A percentile compares a stretch with the other conserved stretches of the same genome.
phyloP scores from a whole-genome alignment of 2,113 vertebrate genomes.

The Phoenicopterus ruber region DNA sequence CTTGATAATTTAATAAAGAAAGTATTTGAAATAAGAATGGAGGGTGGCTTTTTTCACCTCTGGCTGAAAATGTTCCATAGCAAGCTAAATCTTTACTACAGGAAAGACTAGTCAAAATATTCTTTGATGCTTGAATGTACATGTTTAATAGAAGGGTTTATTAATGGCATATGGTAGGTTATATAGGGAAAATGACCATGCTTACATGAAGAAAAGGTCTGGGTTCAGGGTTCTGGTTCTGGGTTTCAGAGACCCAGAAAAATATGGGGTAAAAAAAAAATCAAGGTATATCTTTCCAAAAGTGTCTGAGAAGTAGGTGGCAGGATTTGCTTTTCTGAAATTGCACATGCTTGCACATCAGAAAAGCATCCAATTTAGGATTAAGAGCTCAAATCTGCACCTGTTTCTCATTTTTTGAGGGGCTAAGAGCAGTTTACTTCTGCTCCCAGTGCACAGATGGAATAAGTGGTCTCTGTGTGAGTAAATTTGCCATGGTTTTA shows the following conservation, averaged over 20 bases:
- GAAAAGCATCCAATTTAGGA: not conserved
- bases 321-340: not conserved
- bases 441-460: not conserved
- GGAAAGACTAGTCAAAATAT: not conserved
- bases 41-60: not conserved
- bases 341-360: not conserved
- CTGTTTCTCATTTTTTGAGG: not conserved
- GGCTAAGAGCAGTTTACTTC: not conserved
- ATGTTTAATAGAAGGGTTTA: not conserved
- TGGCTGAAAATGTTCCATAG: not conserved
- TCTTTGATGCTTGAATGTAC: not conserved
- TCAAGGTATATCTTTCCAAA: not conserved
- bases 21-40: not conserved
- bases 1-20: not conserved
- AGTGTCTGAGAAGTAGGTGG: not conserved
- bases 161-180: not conserved
- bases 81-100: not conserved
- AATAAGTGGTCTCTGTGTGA: fast-evolving
- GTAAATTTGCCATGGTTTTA: not conserved
- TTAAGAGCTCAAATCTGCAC: not conserved
- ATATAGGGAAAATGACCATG: not conserved
- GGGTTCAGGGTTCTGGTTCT: too few species aligned
- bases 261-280: not conserved
- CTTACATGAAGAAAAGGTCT: not conserved
- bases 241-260: not conserved